Percentiles rank a stretch among this genome's conserved stretches.
These are phyloP conservation scores for Laothoe populi DNA, from an alignment of 2,888 invertebrate genomes.

Conservation along the genomic window DNA sequence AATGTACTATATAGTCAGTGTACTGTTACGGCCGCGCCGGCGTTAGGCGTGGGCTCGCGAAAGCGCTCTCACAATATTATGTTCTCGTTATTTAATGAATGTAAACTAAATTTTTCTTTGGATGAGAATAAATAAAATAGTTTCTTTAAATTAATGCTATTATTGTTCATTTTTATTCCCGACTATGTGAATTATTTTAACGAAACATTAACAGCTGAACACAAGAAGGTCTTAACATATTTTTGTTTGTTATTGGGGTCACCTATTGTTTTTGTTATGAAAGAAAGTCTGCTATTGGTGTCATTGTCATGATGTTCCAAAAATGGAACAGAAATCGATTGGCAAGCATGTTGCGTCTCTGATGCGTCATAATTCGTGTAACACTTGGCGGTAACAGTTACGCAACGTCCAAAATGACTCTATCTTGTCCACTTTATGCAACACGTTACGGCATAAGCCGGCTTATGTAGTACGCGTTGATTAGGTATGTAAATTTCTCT, in stretches of 20 bases:
- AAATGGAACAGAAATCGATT: slow-evolving; percentile 66
- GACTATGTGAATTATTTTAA: background rate
- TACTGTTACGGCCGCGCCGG: slow-evolving; percentile 56
- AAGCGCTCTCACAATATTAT: slow-evolving; percentile 66
- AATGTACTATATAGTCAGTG: slow-evolving; percentile 73
- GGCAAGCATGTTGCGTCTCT: slow-evolving; percentile 60
- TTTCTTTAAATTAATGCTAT: background rate
- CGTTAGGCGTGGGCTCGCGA: slow-evolving; percentile 61
- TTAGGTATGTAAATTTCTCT: slow-evolving; percentile 47
- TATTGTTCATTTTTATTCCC: background rate
- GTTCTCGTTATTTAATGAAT: slow-evolving; percentile 26
- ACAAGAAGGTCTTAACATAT: slow-evolving; percentile 5
- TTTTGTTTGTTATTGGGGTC: slow-evolving; percentile 46
- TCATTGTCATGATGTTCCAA: slow-evolving; percentile 67
- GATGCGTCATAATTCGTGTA: slow-evolving; percentile 73
- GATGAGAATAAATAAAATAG: background rate
- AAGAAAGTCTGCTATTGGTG: slow-evolving; percentile 70
- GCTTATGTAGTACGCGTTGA: slow-evolving; percentile 37
- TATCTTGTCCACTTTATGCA: slow-evolving; percentile 60
- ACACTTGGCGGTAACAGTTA: slow-evolving; percentile 56
- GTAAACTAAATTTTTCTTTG: slow-evolving; percentile 34
- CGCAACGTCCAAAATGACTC: slow-evolving; percentile 64
- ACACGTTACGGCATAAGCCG: slow-evolving; percentile 50
- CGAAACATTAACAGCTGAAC: background rate
- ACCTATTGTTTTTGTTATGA: slow-evolving; percentile 71